These are phyloP conservation scores for Protula sp. DNA, from an alignment of 2,888 invertebrate species.

Conservation along the genomic window DNA sequence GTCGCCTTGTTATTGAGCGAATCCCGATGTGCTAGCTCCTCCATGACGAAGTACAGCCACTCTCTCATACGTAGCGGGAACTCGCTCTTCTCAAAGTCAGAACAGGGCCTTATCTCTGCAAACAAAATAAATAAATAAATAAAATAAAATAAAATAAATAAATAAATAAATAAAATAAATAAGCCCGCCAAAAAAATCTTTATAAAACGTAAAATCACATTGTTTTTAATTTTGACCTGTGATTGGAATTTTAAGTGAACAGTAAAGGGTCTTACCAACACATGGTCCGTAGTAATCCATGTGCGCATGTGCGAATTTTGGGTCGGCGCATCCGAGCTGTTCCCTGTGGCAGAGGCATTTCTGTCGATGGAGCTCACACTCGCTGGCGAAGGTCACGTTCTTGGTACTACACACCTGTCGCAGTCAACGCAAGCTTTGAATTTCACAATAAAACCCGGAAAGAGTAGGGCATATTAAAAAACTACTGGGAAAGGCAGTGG, in stretches of 20 bases:
- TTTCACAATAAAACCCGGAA: neutral
- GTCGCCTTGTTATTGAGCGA: constrained; percentile 4
- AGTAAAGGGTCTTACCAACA: constrained; percentile 39
- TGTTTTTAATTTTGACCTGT: too few relatives aligned
- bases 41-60: constrained; percentile 97
- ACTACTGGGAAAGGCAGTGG: neutral
- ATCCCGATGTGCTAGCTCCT: constrained; percentile 67
- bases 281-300: constrained; percentile 84
- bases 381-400: constrained; percentile 91
- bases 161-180: too few relatives aligned
- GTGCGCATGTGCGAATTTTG: constrained; percentile 61
- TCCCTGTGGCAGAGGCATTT: constrained; percentile 77
- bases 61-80: constrained; percentile 96
- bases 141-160: too few relatives aligned
- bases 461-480: neutral
- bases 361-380: constrained; percentile 89
- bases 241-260: too few relatives aligned
- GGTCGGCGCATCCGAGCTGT: constrained; percentile 65
- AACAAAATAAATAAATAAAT: neutral
- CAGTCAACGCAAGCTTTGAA: neutral
- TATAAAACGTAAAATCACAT: too few relatives aligned
- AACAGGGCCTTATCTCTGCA: constrained; percentile 57
- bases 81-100: constrained; percentile 80
- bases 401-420: constrained; percentile 79
- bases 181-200: too few relatives aligned